Evolutionary conservation across 53 echinoderm and acorn worm genomes (phyloP).

Genomic region (Astropecten irregularis): DNA sequence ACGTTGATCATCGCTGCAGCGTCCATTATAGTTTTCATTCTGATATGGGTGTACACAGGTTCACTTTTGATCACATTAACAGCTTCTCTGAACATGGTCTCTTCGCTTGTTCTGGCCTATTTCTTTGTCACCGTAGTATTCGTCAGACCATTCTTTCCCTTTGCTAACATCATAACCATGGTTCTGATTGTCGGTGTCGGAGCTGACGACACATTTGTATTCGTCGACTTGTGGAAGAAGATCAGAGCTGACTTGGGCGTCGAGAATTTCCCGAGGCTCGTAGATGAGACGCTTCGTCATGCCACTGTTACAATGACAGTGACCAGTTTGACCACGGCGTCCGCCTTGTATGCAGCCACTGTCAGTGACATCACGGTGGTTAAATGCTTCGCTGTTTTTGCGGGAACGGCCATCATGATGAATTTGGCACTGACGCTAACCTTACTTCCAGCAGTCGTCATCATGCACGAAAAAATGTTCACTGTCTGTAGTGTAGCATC

Average conservation of each 20-base stretch:
- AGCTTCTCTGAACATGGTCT: conserved; percentile 68
- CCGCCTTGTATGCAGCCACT: conserved; percentile 71
- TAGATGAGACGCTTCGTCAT: conserved; percentile 72
- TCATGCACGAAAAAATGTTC: conserved; percentile 65
- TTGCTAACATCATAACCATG: conserved; percentile 67
- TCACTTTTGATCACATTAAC: conserved; percentile 70
- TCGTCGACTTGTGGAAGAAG: conserved; percentile 79
- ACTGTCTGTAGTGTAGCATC: neutral
- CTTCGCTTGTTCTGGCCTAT: conserved; percentile 70
- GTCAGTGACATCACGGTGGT: conserved; percentile 82
- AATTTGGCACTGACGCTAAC: conserved; percentile 84
- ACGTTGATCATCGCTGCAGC: conserved; percentile 46
- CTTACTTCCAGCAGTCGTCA: conserved; percentile 74
- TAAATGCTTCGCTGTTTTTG: conserved; percentile 81
- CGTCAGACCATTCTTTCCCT: conserved; percentile 77
- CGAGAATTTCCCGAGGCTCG: conserved; percentile 19
- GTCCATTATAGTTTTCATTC: conserved; percentile 10
- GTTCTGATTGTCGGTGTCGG: conserved; percentile 82
- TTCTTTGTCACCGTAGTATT: conserved; percentile 72
- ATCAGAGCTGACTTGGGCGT: conserved; percentile 19
- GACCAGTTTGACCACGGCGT: conserved; percentile 84
- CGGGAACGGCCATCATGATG: conserved; percentile 82
- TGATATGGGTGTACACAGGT: conserved; percentile 84
- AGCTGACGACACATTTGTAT: conserved; percentile 93
- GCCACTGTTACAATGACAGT: conserved; percentile 84